Evolutionary conservation across 2,113 vertebrate genomes (phyloP).

Genomic region (Silurus glanis): DNA sequence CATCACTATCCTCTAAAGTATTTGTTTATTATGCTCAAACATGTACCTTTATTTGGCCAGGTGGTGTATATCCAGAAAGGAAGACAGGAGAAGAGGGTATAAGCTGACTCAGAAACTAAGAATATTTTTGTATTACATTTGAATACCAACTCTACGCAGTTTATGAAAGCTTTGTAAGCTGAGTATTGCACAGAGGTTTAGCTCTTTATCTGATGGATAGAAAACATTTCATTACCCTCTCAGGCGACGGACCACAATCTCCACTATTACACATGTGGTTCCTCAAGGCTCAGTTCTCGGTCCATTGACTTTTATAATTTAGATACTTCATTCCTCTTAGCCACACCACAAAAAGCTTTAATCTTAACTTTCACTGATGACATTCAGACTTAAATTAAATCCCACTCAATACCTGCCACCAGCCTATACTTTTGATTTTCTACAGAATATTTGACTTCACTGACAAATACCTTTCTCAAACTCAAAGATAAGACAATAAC

Average conservation of each 20-base stretch:
- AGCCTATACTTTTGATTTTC: background rate
- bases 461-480: background rate
- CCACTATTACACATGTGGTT: background rate
- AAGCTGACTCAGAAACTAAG: background rate
- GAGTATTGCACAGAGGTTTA: background rate
- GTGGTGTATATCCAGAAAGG: background rate
- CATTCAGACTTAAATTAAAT: slow-evolving; percentile 2
- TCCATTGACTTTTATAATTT: slow-evolving; percentile 20
- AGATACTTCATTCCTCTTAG: background rate
- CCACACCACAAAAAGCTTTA: background rate
- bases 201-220: background rate
- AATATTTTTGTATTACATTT: background rate
- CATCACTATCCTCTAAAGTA: too few relatives aligned
- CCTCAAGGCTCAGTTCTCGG: slow-evolving; percentile 2
- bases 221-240: slow-evolving; percentile 16
- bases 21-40: too few relatives aligned
- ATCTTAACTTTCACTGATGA: slow-evolving; percentile 4
- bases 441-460: background rate
- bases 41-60: too few relatives aligned
- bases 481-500: background rate
- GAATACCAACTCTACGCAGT: background rate
- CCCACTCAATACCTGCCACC: background rate
- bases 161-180: background rate
- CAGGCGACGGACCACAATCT: background rate
- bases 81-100: background rate